Base-by-base conservation (phyloP, 1,140 invertebrate genomes). In the Uloborus diversus region DNA sequence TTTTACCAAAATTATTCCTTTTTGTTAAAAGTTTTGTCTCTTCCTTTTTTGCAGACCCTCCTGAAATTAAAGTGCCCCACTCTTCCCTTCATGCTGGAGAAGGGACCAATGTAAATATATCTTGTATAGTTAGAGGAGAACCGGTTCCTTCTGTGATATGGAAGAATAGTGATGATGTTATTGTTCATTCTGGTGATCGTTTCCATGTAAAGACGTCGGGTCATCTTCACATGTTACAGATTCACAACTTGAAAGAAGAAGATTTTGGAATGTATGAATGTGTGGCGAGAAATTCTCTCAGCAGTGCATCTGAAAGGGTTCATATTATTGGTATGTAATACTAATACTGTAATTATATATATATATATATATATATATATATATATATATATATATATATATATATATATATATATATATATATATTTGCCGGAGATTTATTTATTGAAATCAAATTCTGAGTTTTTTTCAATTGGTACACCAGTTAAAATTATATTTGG, bases 251-350 rank as follows among this genome's bases (percentile, higher is more conserved):
- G 14, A 83, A 88, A 85, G 84, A 85, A 80, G 84, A 86, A 56
- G 94, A 96, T 87, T 94, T 93, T 85, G 94, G 94, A 13, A 93
- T 90, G 57, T 96, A 96, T 88, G 95, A 95, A 87, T 96, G 95
- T 85, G 92, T 95, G 2, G 94, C 94, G 53, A 96, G 96, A 87
- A 96, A 96, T 89, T 94, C 94, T 33, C 89, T 94, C 71, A 79
- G 65, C n/a, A 68, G 64, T 37, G 33, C 35, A 20, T 25, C 64
- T 5, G 64, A 69, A 23, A 79, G 61, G 61, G 37, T 69, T 14
- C 76, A 79, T 17, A 49, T 79, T 27, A 69, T 68, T 33, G 76
- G 76, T 79, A 51, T 37, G 9, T 64, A 23, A 20, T n/a, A n/a
- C n/a, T n/a, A n/a, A n/a, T n/a, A n/a, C n/a, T n/a, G n/a, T n/a